These are phyloP conservation scores for Zygaena filipendulae DNA, from an alignment of 2,888 invertebrate genomes.

Conservation along the genomic window DNA sequence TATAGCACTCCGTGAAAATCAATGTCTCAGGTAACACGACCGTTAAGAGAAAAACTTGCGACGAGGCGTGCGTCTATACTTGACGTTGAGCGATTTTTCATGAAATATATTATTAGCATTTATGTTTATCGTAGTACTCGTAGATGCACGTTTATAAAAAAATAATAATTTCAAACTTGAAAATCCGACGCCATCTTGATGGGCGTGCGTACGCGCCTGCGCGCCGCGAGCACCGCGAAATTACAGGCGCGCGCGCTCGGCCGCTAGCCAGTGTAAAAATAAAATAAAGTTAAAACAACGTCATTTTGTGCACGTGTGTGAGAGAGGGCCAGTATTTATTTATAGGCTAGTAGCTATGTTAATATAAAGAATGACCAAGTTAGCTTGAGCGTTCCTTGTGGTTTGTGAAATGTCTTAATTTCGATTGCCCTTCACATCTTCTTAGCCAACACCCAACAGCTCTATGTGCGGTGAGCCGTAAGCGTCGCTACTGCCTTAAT, in stretches of 20 bases:
- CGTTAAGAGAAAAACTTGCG: conserved; percentile 31
- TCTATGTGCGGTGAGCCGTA: background rate
- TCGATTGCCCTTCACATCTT: no score
- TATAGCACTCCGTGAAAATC: conserved; percentile 37
- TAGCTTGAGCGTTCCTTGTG: conserved; percentile 49
- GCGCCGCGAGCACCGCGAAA: conserved; percentile 64
- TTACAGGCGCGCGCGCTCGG: conserved; percentile 56
- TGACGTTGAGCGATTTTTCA: conserved; percentile 28
- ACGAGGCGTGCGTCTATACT: conserved; percentile 21
- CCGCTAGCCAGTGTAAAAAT: conserved; percentile 61
- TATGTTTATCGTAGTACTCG: conserved; percentile 33
- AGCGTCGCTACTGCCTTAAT: no score
- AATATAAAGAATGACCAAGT: conserved; percentile 50
- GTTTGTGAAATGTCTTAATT: conserved; percentile 64
- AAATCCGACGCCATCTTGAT: conserved; percentile 60
- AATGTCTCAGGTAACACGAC: conserved; percentile 29
- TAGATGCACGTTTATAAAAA: conserved; percentile 28
- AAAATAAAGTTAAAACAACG: conserved; percentile 68
- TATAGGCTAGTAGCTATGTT: conserved; percentile 68
- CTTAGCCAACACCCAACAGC: no score
- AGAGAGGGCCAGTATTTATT: conserved; percentile 62
- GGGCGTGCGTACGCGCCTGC: conserved; percentile 62
- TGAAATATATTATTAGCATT: conserved; percentile 30
- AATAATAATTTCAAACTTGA: conserved; percentile 34
- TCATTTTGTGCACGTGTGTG: conserved; percentile 63